These are phyloP conservation scores for Acanthochromis polyacanthus DNA, from an alignment of 2,113 vertebrate genomes.

Conservation along the genomic window DNA sequence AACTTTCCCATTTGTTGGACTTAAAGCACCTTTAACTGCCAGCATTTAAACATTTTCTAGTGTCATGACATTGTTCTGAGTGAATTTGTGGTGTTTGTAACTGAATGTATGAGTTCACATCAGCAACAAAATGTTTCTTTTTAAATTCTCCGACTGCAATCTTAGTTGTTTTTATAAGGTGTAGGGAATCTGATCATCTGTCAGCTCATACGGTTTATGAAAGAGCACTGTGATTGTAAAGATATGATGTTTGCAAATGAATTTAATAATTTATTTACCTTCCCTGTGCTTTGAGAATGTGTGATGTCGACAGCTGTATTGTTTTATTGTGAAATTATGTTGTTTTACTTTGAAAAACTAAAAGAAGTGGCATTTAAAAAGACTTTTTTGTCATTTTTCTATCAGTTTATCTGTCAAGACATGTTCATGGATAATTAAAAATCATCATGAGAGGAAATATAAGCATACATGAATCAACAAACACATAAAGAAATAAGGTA, in stretches of 20 bases:
- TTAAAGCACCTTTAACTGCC: constrained; percentile 14
- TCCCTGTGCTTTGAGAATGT: constrained; percentile 10
- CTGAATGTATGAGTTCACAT: neutral
- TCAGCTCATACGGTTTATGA: neutral
- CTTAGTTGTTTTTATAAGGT: neutral
- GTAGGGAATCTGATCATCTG: neutral
- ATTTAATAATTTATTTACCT: constrained; percentile 36
- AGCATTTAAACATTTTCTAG: neutral
- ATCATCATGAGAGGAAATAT: too few species aligned
- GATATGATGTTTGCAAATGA: constrained; percentile 9
- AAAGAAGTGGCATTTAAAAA: neutral
- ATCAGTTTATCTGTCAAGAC: too few species aligned
- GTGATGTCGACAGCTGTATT: neutral
- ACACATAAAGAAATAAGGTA: too few species aligned
- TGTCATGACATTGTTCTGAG: neutral
- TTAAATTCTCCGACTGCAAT: neutral
- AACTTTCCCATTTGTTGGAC: neutral
- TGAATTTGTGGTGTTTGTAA: neutral
- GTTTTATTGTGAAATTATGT: neutral
- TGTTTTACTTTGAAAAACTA: neutral
- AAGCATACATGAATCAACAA: too few species aligned
- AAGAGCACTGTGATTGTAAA: constrained; percentile 33
- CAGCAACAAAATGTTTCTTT: neutral
- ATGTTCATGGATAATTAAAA: too few species aligned
- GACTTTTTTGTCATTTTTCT: neutral